A percentile compares a stretch with the other conserved stretches of the same genome.
These are phyloP conservation scores for Climacteris rufus DNA, from an alignment of 2,113 vertebrate species.

Conservation along the genomic window DNA sequence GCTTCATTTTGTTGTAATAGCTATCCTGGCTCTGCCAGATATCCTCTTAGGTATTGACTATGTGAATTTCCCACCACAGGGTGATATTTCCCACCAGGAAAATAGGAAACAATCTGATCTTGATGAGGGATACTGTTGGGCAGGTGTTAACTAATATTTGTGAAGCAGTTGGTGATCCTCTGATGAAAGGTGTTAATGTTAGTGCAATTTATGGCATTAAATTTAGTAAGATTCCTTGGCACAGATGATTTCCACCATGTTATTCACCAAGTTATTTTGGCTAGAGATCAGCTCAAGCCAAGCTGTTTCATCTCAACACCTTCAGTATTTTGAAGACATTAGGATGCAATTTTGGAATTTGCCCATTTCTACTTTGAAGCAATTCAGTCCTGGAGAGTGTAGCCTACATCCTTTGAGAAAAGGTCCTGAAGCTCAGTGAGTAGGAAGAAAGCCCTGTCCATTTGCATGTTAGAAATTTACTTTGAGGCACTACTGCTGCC, in stretches of 20 bases:
- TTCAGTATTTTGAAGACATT: constrained; percentile 14
- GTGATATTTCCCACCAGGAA: not conserved
- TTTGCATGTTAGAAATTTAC: not conserved
- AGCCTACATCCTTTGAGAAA: not conserved
- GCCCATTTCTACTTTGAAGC: not conserved
- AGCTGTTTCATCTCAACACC: constrained; percentile 48
- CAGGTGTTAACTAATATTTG: constrained; percentile 44
- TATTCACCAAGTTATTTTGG: constrained; percentile 40
- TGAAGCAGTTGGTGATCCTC: constrained; percentile 19
- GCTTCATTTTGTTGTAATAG: not conserved
- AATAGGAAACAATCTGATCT: not conserved
- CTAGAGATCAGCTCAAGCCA: constrained; percentile 32
- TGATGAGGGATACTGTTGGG: not conserved
- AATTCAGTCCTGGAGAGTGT: not conserved
- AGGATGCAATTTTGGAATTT: not conserved
- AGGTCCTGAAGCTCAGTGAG: not conserved
- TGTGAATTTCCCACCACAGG: not conserved
- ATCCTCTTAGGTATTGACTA: not conserved
- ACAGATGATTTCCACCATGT: constrained; percentile 3
- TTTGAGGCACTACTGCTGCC: not conserved
- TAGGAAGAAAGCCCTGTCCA: not conserved
- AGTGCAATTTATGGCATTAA: constrained; percentile 31
- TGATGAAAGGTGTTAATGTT: constrained; percentile 30
- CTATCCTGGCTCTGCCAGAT: not conserved
- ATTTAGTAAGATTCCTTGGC: constrained; percentile 39